A percentile compares a stretch with the other conserved stretches of the same genome.
Conservation (phyloP, 2,888 invertebrate genomes). For the Drosophila anomelani region DNA sequence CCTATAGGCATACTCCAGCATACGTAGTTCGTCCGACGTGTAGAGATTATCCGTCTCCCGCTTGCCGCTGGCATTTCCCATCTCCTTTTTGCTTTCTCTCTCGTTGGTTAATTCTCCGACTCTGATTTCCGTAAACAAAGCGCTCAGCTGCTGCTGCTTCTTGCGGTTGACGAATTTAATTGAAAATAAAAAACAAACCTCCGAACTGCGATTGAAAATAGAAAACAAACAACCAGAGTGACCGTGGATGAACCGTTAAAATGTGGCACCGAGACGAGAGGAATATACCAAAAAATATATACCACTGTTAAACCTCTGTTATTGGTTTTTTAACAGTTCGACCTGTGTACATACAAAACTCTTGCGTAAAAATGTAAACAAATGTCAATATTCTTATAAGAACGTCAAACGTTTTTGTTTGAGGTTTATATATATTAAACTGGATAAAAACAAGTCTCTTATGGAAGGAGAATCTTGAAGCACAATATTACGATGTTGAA, state of each 20-base stretch:
- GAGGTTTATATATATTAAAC: background rate
- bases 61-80: constrained; percentile 67
- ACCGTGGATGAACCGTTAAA: background rate
- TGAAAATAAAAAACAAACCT: constrained; percentile 43
- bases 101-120: background rate
- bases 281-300: background rate
- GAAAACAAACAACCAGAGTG: constrained; percentile 13
- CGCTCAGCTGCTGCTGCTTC: constrained; percentile 22
- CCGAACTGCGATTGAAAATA: constrained; percentile 12
- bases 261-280: background rate
- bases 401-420: background rate
- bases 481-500: no score
- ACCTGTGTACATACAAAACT: background rate
- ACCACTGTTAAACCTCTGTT: background rate
- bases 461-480: background rate
- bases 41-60: constrained; percentile 68
- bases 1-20: constrained; percentile 76
- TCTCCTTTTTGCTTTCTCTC: constrained; percentile 13
- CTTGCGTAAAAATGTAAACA: background rate
- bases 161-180: constrained; percentile 27
- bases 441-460: background rate
- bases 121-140: constrained; percentile 18
- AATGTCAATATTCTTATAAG: background rate
- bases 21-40: constrained; percentile 75
- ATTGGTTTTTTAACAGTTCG: background rate